Evolutionary conservation across 2,888 invertebrate genomes (phyloP), one percentile per base, ranked within the genome.

Genomic region (Pristionchus fissidentatus): DNA sequence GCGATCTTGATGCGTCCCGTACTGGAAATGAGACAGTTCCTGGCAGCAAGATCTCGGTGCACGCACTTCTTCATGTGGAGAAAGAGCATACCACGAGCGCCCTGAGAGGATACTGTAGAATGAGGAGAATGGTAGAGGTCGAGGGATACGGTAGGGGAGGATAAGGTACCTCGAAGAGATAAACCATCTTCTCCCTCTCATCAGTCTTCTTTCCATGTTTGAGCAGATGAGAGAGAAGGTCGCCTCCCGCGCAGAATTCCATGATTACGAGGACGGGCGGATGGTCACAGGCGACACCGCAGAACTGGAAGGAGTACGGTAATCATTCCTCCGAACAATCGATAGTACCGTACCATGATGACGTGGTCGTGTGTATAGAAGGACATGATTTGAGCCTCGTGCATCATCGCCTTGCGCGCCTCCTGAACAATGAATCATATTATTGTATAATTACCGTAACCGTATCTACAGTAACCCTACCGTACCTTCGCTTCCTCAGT

Each of bases 241-340:
- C 84, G 10, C 89, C 89, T 1, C 90, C 90, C 0, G 88, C 86
- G 73, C 97, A 97, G 86, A 97, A 94, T 94, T 98, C 98, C 98
- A 98, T 98, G 49, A 98, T 97, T 91, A 98, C 97, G 97, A 98
- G 97, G 84, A 98, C 97, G 0, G 75, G 75, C 32, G 43, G 52
- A 29, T 55, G 55, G 41, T 78, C 78, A 19, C 78, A 78, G 7
- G 78, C 78, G 10, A 78, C 78, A 8, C 78, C 78, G 38, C 32
- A 26, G 26, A 78, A 57, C 78, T 78, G 26, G 35, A 78, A 19
- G 0, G 29, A 15, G 3, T 35, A 49, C 29, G 3, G 46, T 46
- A 32, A n/a, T 29, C 32, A n/a, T 22, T n/a, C n/a, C n/a, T n/a
- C n/a, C n/a, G n/a, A 35, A 35, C 62, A 4, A 62, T 13, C 3